Conservation (phyloP, 2,888 invertebrate genomes). For the Drosophila paracracens region DNA sequence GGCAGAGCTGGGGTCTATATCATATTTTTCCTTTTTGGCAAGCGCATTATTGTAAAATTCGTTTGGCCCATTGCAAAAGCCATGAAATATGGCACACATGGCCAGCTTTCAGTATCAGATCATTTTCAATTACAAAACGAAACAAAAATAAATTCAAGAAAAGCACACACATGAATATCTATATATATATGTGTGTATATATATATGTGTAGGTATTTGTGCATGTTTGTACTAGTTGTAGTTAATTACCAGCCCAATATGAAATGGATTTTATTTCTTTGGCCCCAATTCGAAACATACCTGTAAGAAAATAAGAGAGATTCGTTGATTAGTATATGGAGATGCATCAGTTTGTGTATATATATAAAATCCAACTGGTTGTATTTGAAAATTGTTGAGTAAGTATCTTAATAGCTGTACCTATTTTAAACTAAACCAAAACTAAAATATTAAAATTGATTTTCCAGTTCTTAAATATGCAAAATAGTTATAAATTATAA, state of each 20-base stretch:
- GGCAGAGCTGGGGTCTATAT: background rate
- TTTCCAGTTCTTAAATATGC: background rate
- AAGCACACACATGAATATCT: background rate
- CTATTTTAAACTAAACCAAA: background rate
- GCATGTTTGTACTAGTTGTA: constrained; percentile 1
- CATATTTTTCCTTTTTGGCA: constrained; percentile 47
- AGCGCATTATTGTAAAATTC: constrained; percentile 58
- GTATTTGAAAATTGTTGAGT: background rate
- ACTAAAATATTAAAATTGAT: background rate
- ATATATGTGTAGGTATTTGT: background rate
- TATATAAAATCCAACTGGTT: background rate
- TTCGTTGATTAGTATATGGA: constrained; percentile 2
- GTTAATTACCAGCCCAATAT: constrained; percentile 54
- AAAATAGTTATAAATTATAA: background rate
- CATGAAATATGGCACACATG: constrained; percentile 60
- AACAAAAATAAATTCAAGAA: constrained; percentile 9
- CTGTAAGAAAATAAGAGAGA: constrained; percentile 48
- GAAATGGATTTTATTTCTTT: constrained; percentile 41
- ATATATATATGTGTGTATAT: constrained; percentile 1
- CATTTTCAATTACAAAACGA: constrained; percentile 35
- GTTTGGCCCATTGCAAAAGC: constrained; percentile 59
- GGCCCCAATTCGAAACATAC: constrained; percentile 61
- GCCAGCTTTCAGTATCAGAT: constrained; percentile 51
- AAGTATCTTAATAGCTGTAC: background rate
- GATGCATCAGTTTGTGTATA: background rate